Percentiles rank a stretch among this genome's conserved stretches.
These are phyloP conservation scores for Anarhynchus alexandrinus DNA, from an alignment of 2,113 vertebrate species.

Conservation along the genomic window DNA sequence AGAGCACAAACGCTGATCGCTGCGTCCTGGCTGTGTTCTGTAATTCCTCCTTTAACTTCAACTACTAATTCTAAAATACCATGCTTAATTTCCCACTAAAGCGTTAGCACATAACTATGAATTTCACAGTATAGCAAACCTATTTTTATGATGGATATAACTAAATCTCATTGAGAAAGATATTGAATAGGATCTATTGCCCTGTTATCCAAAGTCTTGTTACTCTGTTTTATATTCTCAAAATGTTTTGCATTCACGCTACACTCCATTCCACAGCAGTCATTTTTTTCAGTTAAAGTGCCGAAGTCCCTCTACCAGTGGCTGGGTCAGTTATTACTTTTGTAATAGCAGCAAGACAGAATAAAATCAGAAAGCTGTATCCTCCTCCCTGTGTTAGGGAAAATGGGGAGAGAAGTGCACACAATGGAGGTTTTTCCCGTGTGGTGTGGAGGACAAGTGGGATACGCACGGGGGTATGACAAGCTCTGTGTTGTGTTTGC, in stretches of 20 bases:
- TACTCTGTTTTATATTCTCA: background rate
- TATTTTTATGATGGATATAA: background rate
- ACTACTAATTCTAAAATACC: background rate
- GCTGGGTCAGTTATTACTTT: background rate
- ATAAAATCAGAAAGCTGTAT: background rate
- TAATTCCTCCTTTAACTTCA: background rate
- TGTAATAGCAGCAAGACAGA: background rate
- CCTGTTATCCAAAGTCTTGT: background rate
- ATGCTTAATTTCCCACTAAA: background rate
- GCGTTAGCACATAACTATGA: background rate
- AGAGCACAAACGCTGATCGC: background rate
- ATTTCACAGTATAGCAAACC: background rate
- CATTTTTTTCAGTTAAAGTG: background rate
- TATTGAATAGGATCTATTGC: background rate
- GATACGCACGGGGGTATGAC: fast-evolving
- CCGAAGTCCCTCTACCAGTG: background rate
- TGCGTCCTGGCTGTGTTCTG: background rate
- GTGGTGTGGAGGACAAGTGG: background rate
- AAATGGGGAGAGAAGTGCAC: background rate
- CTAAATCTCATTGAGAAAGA: background rate
- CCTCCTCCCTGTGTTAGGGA: background rate
- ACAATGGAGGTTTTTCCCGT: background rate
- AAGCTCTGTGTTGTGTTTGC: background rate
- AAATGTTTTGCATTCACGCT: background rate
- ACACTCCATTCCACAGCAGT: background rate